Conservation (phyloP, 2,797 vertebrate genomes). For the Urocyon cinereoargenteus region DNA sequence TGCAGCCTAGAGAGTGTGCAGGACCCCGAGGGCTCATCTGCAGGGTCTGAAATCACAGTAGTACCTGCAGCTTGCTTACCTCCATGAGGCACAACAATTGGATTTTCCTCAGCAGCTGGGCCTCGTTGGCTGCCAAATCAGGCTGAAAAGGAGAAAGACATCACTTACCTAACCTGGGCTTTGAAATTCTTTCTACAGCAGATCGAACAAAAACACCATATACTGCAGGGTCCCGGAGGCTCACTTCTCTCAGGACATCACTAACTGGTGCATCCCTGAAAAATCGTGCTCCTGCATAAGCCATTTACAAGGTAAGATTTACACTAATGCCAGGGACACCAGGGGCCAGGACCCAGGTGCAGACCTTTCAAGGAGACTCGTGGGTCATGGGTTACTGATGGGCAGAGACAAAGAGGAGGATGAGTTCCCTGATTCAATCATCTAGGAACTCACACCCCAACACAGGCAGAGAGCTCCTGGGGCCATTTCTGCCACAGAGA, state of each 20-base stretch:
- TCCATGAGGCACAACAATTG: conserved; percentile 99
- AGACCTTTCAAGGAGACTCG: not conserved
- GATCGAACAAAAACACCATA: accelerated
- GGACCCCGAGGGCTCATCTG: accelerated
- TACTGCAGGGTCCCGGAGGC: not conserved
- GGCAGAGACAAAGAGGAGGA: not conserved
- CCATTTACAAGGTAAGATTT: not conserved
- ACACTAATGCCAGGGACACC: too few relatives aligned
- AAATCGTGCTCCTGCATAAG: not conserved
- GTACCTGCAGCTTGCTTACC: conserved; percentile 87
- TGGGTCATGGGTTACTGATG: too few relatives aligned
- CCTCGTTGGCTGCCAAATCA: conserved; percentile 96
- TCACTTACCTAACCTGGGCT: not conserved
- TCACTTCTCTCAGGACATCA: not conserved
- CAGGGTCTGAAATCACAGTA: accelerated
- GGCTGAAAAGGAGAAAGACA: conserved; percentile 88
- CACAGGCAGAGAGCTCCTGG: accelerated
- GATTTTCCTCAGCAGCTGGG: conserved; percentile 97
- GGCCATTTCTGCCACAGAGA: not conserved
- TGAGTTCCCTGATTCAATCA: not conserved
- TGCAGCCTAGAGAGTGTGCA: accelerated
- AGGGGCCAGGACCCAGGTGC: not conserved
- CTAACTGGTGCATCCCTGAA: not conserved
- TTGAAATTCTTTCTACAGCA: not conserved
- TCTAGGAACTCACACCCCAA: not conserved